phyloP scores from a whole-genome alignment of 2,888 invertebrate genomes.

The Microctonus aethiopoides region DNA sequence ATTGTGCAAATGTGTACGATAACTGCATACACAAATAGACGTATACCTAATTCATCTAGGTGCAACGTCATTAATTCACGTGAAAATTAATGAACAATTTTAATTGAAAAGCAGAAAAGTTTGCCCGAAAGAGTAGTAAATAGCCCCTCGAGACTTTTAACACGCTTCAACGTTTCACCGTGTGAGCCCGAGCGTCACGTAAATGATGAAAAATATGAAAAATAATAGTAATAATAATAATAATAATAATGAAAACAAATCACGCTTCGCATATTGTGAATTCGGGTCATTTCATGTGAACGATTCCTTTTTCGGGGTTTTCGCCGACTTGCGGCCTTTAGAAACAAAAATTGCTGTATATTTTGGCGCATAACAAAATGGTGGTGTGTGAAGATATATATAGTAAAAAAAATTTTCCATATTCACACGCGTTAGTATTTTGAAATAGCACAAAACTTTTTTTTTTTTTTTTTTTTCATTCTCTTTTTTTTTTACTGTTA shows the following conservation, averaged over 20 bases:
- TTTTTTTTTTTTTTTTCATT: too few relatives aligned
- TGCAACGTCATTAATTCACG: conserved; percentile 41
- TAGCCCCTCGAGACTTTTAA: background rate
- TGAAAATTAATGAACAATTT: conserved; percentile 33
- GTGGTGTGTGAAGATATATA: too few relatives aligned
- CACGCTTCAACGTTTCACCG: background rate
- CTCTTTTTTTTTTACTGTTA: too few relatives aligned
- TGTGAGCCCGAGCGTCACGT: background rate
- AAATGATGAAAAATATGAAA: conserved; percentile 5
- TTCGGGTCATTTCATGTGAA: conserved; percentile 22
- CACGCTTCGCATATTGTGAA: conserved; percentile 7
- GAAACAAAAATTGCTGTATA: conserved; percentile 5
- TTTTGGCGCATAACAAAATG: background rate
- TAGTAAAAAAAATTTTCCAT: background rate
- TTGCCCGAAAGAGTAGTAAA: background rate
- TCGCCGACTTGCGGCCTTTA: background rate
- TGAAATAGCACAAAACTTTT: conserved; percentile 19
- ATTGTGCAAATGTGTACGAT: background rate
- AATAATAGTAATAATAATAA: background rate
- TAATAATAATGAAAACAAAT: background rate
- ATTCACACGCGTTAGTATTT: conserved; percentile 14
- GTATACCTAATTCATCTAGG: conserved; percentile 14
- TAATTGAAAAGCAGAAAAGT: conserved; percentile 40
- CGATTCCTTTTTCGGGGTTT: background rate
- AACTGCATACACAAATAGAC: background rate